phyloP scores from a whole-genome alignment of 2,888 invertebrate genomes.

The Ferrisia virgata region DNA sequence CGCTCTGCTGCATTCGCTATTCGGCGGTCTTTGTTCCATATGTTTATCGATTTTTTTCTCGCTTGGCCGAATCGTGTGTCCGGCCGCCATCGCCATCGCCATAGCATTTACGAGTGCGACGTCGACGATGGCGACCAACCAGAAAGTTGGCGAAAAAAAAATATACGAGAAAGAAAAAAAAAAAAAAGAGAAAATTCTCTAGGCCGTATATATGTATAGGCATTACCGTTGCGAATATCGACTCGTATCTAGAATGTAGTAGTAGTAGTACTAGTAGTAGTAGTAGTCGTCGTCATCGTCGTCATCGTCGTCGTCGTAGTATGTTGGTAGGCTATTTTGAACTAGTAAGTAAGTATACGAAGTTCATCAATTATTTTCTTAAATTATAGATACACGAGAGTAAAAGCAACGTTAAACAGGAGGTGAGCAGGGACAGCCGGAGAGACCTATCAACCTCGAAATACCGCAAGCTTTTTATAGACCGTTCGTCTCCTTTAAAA shows the following conservation, averaged over 20 bases:
- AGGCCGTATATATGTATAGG: background rate
- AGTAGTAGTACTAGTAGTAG: too few relatives aligned
- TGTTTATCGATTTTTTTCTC: conserved; percentile 2
- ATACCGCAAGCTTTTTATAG: background rate
- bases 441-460: background rate
- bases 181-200: background rate
- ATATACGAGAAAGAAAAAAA: background rate
- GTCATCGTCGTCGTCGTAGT: background rate
- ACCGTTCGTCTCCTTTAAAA: background rate
- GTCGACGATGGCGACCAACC: background rate
- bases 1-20: background rate
- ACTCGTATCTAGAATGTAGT: background rate
- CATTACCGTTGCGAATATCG: too few relatives aligned
- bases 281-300: background rate
- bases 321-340: background rate
- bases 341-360: background rate
- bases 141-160: background rate
- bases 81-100: too few relatives aligned
- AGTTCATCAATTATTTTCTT: conserved; percentile 3
- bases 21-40: conserved; percentile 1
- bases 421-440: background rate
- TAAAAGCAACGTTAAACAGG: background rate
- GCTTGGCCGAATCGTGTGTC: background rate
- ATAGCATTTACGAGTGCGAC: background rate
- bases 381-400: background rate